phyloP scores from a whole-genome alignment of 1,140 invertebrate species.

The roundworm (Caenorhabditis elegans) region DNA sequence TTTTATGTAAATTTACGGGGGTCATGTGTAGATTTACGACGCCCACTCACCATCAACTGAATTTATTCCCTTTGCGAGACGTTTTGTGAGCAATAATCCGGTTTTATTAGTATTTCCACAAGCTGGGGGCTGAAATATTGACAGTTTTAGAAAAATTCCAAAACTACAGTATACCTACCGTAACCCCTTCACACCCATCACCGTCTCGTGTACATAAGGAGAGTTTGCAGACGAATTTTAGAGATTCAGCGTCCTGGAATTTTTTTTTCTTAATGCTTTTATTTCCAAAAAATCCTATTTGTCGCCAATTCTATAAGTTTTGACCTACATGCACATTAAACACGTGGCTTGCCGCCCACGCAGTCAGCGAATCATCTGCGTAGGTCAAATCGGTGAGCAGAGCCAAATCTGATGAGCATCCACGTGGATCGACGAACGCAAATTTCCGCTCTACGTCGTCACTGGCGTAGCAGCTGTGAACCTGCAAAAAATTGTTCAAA shows the following conservation, averaged over 20 bases:
- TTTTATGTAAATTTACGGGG: no score
- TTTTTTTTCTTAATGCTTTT: not conserved
- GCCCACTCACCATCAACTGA: not conserved
- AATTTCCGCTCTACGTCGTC: slow-evolving; percentile 48
- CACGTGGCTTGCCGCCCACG: slow-evolving; percentile 40
- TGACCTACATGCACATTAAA: slow-evolving; percentile 40
- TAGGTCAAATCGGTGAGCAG: slow-evolving; percentile 41
- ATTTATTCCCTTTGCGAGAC: not conserved
- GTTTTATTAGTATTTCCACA: not conserved
- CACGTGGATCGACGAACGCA: slow-evolving; percentile 43
- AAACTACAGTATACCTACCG: slow-evolving; percentile 32
- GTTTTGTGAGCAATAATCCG: not conserved
- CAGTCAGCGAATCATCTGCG: slow-evolving; percentile 40
- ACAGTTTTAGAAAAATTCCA: not conserved
- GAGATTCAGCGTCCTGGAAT: slow-evolving; percentile 14
- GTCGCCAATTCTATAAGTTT: no score
- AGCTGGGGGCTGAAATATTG: not conserved
- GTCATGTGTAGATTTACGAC: no score
- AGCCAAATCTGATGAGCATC: slow-evolving; percentile 42
- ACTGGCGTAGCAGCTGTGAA: slow-evolving; percentile 48
- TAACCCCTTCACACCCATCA: slow-evolving; percentile 51
- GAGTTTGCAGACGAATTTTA: slow-evolving; percentile 44
- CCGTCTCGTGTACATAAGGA: slow-evolving; percentile 46
- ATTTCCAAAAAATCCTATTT: not conserved
- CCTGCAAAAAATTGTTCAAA: not conserved